Percentiles rank a stretch among this genome's conserved stretches.
Evolutionary conservation across 2,797 vertebrate genomes (phyloP).

Genomic region (Aphelocoma californica): DNA sequence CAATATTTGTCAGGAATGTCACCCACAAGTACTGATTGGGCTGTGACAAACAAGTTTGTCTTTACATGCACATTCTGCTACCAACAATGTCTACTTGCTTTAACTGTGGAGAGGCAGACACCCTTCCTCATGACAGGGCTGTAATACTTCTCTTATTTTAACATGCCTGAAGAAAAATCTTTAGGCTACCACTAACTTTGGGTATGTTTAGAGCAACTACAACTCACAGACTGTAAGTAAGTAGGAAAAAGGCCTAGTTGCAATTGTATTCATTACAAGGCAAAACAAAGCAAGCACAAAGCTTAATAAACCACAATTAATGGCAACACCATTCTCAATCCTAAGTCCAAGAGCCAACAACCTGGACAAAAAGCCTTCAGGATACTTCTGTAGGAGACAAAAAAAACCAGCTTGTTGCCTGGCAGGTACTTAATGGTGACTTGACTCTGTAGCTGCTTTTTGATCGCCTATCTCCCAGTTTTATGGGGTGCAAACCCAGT

Average conservation of each 20-base stretch:
- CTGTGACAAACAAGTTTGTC: slow-evolving; percentile 28
- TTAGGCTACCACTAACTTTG: background rate
- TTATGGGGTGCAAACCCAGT: background rate
- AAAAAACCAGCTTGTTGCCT: background rate
- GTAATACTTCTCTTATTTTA: slow-evolving; percentile 10
- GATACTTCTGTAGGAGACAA: background rate
- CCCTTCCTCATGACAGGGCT: background rate
- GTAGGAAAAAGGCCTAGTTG: background rate
- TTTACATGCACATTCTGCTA: slow-evolving; percentile 20
- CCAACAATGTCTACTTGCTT: background rate
- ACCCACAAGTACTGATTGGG: slow-evolving; percentile 11
- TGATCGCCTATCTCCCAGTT: background rate
- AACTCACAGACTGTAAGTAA: background rate
- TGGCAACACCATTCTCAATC: background rate
- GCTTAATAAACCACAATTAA: background rate
- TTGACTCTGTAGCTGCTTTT: background rate
- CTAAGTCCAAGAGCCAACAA: background rate
- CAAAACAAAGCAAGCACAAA: background rate
- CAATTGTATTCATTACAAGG: background rate
- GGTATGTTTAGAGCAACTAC: background rate
- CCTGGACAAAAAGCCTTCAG: background rate
- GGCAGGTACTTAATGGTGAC: background rate
- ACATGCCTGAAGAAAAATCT: slow-evolving; percentile 2
- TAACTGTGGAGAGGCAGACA: background rate
- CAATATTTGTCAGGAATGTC: slow-evolving; percentile 19